These are phyloP conservation scores for Rugalucina vietnamica DNA, from an alignment of 2,888 invertebrate genomes.

Conservation along the genomic window DNA sequence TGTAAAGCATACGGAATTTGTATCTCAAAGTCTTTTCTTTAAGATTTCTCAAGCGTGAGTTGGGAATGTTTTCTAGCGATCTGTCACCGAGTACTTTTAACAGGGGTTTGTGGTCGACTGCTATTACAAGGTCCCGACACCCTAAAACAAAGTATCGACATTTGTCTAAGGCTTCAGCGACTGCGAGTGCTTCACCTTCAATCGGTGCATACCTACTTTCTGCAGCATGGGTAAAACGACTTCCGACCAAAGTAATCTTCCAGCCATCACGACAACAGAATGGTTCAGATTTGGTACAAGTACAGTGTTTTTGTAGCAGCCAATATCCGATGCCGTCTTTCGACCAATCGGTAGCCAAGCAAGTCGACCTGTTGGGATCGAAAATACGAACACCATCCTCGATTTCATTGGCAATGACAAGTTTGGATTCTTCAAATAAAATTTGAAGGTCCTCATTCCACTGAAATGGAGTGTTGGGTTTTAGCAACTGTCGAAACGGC, in stretches of 20 bases:
- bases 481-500: not conserved
- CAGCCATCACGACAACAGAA: constrained; percentile 28
- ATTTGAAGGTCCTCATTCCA: constrained; percentile 19
- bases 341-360: no score
- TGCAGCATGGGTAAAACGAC: constrained; percentile 21
- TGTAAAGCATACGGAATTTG: constrained; percentile 49
- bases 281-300: constrained; percentile 30
- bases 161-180: constrained; percentile 46
- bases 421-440: constrained; percentile 38
- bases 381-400: constrained; percentile 62
- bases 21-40: constrained; percentile 57
- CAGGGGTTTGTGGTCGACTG: constrained; percentile 57
- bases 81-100: constrained; percentile 51
- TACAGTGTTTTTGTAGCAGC: constrained; percentile 59
- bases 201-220: constrained; percentile 25
- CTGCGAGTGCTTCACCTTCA: constrained; percentile 30
- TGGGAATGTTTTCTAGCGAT: constrained; percentile 50
- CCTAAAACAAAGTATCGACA: constrained; percentile 53
- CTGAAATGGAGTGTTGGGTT: constrained; percentile 1
- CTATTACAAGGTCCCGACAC: constrained; percentile 34
- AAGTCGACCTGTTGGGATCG: constrained; percentile 50
- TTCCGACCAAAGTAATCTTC: constrained; percentile 22
- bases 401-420: not conserved
- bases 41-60: constrained; percentile 60
- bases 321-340: no score